phyloP scores from a whole-genome alignment of 2,888 invertebrate genomes.

The Eubasilissa splendida region DNA sequence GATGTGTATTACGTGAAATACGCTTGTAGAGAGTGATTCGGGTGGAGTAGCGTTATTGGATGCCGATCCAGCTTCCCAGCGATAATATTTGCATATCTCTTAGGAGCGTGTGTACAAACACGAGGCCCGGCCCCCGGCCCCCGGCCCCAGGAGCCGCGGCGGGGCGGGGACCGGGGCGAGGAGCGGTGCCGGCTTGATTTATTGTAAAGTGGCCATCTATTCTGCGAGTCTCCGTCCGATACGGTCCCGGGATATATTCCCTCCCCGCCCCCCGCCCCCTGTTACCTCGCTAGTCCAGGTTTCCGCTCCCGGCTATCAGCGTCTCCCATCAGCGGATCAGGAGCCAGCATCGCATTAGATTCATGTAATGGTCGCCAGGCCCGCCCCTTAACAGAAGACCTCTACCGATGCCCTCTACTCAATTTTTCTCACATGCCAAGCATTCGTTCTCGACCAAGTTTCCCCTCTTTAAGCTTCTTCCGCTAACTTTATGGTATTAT shows the following conservation, averaged over 20 bases:
- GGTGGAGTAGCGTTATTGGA: background rate
- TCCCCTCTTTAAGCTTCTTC: constrained; percentile 9
- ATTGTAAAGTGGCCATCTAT: constrained; percentile 29
- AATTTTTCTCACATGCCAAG: constrained; percentile 12
- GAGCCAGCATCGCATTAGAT: constrained; percentile 24
- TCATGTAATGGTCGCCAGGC: constrained; percentile 17
- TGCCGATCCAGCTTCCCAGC: constrained; percentile 6
- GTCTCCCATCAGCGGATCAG: constrained; percentile 29
- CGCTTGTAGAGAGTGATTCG: no score
- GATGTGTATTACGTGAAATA: no score
- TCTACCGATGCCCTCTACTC: constrained; percentile 19
- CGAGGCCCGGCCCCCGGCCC: background rate
- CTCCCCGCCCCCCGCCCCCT: background rate
- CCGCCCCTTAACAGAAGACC: constrained; percentile 13
- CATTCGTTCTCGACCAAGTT: background rate
- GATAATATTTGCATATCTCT: constrained; percentile 30
- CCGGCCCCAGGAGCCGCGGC: background rate
- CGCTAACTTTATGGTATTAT: background rate
- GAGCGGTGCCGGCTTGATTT: constrained; percentile 24
- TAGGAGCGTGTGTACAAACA: background rate
- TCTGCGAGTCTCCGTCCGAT: constrained; percentile 1
- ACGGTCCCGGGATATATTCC: constrained; percentile 5
- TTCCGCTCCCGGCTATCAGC: constrained; percentile 3
- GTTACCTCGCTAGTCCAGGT: background rate
- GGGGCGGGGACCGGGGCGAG: background rate